A percentile compares a stretch with the other conserved stretches of the same genome.
Conservation (phyloP, 1,140 invertebrate species). For the Dinothrombium tinctorium region DNA sequence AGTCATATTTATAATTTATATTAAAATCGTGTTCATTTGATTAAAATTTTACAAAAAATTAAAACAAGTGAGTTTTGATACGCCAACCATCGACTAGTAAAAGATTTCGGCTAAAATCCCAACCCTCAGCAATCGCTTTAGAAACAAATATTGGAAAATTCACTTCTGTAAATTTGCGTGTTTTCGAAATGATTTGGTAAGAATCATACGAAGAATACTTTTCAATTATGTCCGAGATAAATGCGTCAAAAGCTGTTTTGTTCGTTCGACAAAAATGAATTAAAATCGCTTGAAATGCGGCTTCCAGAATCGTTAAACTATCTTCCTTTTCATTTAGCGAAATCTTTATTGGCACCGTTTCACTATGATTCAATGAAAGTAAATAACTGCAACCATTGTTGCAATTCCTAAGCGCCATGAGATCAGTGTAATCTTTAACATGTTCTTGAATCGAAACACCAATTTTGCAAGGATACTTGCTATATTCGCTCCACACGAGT, state of each 20-base stretch:
- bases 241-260: background rate
- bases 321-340: background rate
- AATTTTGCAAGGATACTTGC: background rate
- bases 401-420: background rate
- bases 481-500: background rate
- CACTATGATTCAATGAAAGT: background rate
- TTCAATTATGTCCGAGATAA: background rate
- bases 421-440: background rate
- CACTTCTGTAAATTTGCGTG: background rate
- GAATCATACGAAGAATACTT: background rate
- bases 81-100: background rate
- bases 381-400: background rate
- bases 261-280: background rate
- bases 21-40: too few species aligned
- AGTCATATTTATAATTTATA: too few species aligned
- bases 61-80: too few species aligned
- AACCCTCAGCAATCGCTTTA: background rate
- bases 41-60: too few species aligned
- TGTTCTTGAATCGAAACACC: background rate
- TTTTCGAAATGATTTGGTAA: background rate
- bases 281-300: background rate
- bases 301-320: background rate
- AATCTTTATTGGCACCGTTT: background rate
- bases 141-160: background rate
- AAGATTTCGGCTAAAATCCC: background rate